Percentiles rank a stretch among this genome's conserved stretches.
phyloP scores from a whole-genome alignment of 2,888 invertebrate genomes.

The Andrena dorsata region DNA sequence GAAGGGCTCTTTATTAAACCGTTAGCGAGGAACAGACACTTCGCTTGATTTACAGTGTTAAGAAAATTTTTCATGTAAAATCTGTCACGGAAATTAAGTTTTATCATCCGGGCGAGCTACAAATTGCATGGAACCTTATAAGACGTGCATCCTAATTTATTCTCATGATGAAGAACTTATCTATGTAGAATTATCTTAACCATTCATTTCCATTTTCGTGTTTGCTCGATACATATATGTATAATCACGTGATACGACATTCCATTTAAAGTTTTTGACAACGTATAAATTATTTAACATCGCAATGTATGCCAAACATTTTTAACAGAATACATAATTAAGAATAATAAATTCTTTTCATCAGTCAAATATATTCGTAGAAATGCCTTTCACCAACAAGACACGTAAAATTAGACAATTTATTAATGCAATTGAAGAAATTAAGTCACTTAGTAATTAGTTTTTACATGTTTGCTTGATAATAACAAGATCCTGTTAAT shows the following conservation, averaged over 20 bases:
- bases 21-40: slow-evolving; percentile 22
- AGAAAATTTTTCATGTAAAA: neutral
- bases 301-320: neutral
- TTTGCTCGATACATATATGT: neutral
- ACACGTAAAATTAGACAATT: neutral
- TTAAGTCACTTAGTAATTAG: no score
- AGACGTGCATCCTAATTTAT: neutral
- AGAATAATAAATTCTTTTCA: neutral
- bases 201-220: neutral
- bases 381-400: neutral
- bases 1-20: slow-evolving; percentile 25
- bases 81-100: neutral
- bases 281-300: neutral
- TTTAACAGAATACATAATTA: neutral
- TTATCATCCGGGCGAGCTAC: neutral
- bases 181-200: neutral
- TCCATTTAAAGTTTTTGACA: neutral
- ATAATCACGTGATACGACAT: neutral
- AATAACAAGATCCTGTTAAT: no score
- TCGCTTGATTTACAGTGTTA: neutral
- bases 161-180: neutral
- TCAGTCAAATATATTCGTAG: neutral
- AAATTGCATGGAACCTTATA: neutral
- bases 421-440: no score
- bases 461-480: no score